A percentile compares a stretch with the other conserved stretches of the same genome.
Conservation (phyloP, 2,888 invertebrate genomes). For the Elmis aenea region DNA sequence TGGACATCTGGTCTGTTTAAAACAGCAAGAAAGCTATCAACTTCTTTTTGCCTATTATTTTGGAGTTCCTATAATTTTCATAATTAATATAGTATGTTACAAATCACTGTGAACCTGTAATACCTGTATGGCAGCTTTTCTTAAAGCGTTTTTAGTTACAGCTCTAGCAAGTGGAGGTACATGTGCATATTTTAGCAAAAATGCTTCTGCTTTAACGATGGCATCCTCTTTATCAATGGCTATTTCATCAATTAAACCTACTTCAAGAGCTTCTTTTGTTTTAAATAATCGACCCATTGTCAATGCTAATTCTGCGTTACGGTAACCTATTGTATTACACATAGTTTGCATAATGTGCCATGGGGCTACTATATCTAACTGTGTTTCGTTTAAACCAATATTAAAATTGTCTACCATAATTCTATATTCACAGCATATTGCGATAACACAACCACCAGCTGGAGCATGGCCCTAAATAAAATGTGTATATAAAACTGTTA, state of each 20-base stretch:
- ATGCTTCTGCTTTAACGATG: conserved; percentile 60
- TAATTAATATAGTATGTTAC: no score
- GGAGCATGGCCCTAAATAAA: conserved; percentile 69
- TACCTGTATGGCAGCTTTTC: conserved; percentile 50
- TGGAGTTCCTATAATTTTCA: no score
- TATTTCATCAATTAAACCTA: conserved; percentile 72
- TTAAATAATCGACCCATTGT: conserved; percentile 68
- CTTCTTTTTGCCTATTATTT: no score
- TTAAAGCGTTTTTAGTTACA: conserved; percentile 53
- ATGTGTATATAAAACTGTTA: background rate
- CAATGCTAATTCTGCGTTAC: conserved; percentile 70
- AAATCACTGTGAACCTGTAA: no score
- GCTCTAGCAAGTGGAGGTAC: conserved; percentile 59
- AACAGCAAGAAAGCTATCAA: no score
- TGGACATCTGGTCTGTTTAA: no score
- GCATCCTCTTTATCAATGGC: conserved; percentile 64
- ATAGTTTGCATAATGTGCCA: conserved; percentile 64
- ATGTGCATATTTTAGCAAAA: conserved; percentile 59
- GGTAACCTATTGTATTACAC: conserved; percentile 57
- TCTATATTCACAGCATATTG: conserved; percentile 78
- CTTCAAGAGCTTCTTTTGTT: conserved; percentile 69
- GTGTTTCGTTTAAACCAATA: conserved; percentile 84
- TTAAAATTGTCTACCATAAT: conserved; percentile 74
- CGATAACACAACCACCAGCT: conserved; percentile 77
- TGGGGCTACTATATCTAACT: conserved; percentile 74